A percentile compares a stretch with the other conserved stretches of the same genome.
These are phyloP conservation scores for Elgaria multicarinata DNA, from an alignment of 2,113 vertebrate genomes.

Conservation along the genomic window DNA sequence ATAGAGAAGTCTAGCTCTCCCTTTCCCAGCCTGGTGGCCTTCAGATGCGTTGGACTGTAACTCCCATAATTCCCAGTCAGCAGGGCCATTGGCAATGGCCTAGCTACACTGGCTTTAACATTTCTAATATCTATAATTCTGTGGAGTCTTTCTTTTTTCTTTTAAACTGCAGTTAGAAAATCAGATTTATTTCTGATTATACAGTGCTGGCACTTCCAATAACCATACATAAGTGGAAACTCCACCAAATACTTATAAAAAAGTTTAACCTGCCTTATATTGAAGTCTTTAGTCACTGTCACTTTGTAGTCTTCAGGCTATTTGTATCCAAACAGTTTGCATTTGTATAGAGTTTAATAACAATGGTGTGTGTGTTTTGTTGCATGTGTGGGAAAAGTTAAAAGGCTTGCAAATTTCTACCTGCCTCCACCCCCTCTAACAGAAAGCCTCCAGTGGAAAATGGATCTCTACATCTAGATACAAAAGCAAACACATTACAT, in stretches of 20 bases:
- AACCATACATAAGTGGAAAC: slow-evolving; percentile 21
- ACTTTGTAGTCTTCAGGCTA: slow-evolving; percentile 10
- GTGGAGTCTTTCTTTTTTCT: neutral
- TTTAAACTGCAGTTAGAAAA: neutral
- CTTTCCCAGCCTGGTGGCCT: too few species aligned
- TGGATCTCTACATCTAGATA: neutral
- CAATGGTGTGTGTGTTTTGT: neutral
- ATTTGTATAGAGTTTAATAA: slow-evolving; percentile 25
- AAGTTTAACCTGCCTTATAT: slow-evolving; percentile 35
- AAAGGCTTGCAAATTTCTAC: neutral
- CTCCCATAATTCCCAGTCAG: too few species aligned
- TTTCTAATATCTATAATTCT: neutral
- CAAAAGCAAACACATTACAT: neutral
- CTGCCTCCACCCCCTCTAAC: too few species aligned
- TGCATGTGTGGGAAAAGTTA: neutral
- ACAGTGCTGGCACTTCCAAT: neutral
- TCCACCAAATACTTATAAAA: slow-evolving; percentile 19
- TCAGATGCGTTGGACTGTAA: too few species aligned
- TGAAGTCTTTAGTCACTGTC: slow-evolving; percentile 24
- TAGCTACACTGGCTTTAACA: neutral
- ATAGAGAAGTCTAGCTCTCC: neutral
- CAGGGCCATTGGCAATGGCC: neutral
- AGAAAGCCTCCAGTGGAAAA: neutral
- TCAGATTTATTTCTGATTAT: neutral
- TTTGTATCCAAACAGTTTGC: slow-evolving; percentile 27